A percentile compares a stretch with the other conserved stretches of the same genome.
Conservation (phyloP, 2,113 vertebrate genomes). For the Engystomops pustulosus region DNA sequence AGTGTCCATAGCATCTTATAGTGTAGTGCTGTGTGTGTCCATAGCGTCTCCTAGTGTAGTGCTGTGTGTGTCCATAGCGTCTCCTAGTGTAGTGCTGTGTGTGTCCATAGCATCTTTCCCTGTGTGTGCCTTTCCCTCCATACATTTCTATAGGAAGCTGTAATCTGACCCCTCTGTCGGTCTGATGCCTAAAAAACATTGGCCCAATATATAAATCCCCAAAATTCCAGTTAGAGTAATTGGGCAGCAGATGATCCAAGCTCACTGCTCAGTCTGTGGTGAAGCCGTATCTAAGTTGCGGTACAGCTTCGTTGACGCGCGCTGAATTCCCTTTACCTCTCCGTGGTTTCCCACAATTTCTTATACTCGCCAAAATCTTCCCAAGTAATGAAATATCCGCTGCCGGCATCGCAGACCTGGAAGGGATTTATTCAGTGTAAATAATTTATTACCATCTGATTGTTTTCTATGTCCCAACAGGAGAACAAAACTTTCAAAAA, state of each 20-base stretch:
- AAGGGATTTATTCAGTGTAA: conserved; percentile 49
- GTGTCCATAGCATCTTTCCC: too few relatives aligned
- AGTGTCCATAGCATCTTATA: too few relatives aligned
- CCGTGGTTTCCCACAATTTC: neutral
- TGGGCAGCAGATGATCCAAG: too few relatives aligned
- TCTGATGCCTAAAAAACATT: too few relatives aligned
- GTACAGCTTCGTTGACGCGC: neutral
- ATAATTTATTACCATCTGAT: conserved; percentile 55
- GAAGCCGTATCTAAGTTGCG: neutral
- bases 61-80: too few relatives aligned
- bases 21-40: too few relatives aligned
- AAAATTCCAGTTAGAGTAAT: neutral
- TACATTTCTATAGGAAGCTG: too few relatives aligned
- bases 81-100: too few relatives aligned
- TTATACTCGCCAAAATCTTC: neutral
- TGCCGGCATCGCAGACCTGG: conserved; percentile 26
- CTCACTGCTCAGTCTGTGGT: too few relatives aligned
- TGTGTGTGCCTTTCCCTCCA: too few relatives aligned
- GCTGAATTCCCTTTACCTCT: neutral
- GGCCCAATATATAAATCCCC: neutral
- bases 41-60: too few relatives aligned
- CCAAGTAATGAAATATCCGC: conserved; percentile 32
- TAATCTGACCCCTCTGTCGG: too few relatives aligned
- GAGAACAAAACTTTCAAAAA: conserved; percentile 48
- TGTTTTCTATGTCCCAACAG: conserved; percentile 50